These are phyloP conservation scores for Drosophila mimetica DNA, from an alignment of 2,888 invertebrate genomes.

Conservation along the genomic window DNA sequence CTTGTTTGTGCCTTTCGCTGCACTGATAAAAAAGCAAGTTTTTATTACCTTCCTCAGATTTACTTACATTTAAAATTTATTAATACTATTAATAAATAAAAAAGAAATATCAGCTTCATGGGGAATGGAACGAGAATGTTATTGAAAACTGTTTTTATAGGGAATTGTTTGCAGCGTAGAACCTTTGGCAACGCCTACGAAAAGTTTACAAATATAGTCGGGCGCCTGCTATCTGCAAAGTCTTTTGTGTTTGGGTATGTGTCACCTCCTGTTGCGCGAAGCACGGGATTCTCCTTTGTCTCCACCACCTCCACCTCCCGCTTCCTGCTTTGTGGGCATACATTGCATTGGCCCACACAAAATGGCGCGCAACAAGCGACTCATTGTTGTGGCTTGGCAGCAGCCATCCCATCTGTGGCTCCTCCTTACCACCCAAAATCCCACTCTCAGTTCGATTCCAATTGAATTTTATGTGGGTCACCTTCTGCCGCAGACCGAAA, in stretches of 20 bases:
- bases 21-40: neutral
- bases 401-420: neutral
- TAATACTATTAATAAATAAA: neutral
- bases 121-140: no score
- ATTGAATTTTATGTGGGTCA: slow-evolving; percentile 69
- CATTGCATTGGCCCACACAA: slow-evolving; percentile 31
- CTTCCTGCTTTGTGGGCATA: slow-evolving; percentile 2
- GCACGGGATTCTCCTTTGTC: neutral
- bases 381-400: slow-evolving; percentile 43
- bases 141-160: neutral
- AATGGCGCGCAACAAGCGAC: slow-evolving; percentile 62
- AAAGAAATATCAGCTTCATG: neutral
- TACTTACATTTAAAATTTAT: neutral
- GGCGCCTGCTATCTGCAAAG: slow-evolving; percentile 50
- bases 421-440: neutral
- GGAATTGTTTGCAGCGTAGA: neutral
- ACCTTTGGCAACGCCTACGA: slow-evolving; percentile 40
- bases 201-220: slow-evolving; percentile 59
- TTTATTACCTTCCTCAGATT: no score
- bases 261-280: slow-evolving; percentile 71
- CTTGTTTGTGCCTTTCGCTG: slow-evolving; percentile 6
- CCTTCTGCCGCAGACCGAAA: slow-evolving; percentile 36
- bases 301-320: no score
- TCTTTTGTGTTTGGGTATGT: slow-evolving; percentile 36
- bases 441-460: slow-evolving; percentile 45